A percentile compares a stretch with the other conserved stretches of the same genome.
Evolutionary conservation across 1,140 invertebrate species (phyloP).

Genomic region (Neodiprion virginianus): DNA sequence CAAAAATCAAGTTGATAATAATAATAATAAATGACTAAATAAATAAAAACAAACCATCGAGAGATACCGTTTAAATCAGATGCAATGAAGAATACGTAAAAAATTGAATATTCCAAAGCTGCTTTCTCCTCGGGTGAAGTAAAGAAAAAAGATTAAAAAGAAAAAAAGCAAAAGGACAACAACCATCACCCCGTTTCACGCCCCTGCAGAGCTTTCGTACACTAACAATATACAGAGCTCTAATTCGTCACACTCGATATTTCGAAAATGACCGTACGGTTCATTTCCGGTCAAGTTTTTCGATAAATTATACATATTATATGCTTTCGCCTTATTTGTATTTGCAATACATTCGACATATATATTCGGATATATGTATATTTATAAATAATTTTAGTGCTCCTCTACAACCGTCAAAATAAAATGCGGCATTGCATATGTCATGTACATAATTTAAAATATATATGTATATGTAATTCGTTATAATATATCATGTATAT

Average conservation of each 20-base stretch:
- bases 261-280: too few species aligned
- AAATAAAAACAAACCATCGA: constrained; percentile 6
- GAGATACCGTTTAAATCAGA: constrained; percentile 25
- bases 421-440: not conserved
- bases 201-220: too few species aligned
- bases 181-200: not conserved
- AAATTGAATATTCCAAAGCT: not conserved
- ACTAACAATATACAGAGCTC: too few species aligned
- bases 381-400: not conserved
- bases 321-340: not conserved
- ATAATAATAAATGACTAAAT: constrained; percentile 13
- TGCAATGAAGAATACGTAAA: constrained; percentile 13
- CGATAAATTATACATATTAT: not conserved
- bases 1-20: constrained; percentile 25
- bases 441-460: not conserved
- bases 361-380: too few species aligned
- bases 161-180: constrained; percentile 36
- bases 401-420: not conserved
- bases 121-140: not conserved
- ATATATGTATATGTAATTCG: not conserved
- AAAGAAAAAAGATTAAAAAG: constrained; percentile 12
- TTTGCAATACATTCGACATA: too few species aligned
- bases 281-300: too few species aligned
- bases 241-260: too few species aligned
- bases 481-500: not conserved